phyloP scores from a whole-genome alignment of 2,113 vertebrate genomes.

The Accipiter cooperii region DNA sequence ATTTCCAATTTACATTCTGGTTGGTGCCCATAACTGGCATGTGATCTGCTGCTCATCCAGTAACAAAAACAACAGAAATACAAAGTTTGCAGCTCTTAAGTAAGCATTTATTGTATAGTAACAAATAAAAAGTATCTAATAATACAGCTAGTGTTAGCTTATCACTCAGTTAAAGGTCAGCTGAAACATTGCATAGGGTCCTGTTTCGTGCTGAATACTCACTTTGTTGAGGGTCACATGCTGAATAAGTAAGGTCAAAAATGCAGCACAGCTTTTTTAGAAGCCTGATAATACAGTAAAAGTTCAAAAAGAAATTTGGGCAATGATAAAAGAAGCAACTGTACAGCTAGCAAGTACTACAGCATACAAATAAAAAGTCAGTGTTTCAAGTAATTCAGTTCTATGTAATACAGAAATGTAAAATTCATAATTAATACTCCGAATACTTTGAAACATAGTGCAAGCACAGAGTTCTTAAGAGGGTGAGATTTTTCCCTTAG shows the following conservation, averaged over 20 bases:
- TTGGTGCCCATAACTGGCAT: not conserved
- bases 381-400: not conserved
- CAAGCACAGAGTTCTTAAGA: not conserved
- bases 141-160: not conserved
- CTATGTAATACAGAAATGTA: not conserved
- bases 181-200: rapidly evolving
- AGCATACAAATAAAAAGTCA: not conserved
- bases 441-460: not conserved
- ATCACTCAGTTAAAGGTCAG: not conserved
- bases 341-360: not conserved
- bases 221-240: not conserved
- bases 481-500: not conserved
- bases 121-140: not conserved
- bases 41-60: not conserved
- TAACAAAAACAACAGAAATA: not conserved
- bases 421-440: not conserved
- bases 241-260: not conserved
- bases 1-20: not conserved
- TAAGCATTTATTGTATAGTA: not conserved
- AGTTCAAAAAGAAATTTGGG: not conserved
- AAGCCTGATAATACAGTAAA: not conserved
- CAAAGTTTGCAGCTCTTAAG: not conserved
- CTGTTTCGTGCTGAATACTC: not conserved
- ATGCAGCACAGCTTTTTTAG: not conserved
- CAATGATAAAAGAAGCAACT: not conserved